phyloP scores from a whole-genome alignment of 2,888 invertebrate genomes.

The Malacosoma neustria region DNA sequence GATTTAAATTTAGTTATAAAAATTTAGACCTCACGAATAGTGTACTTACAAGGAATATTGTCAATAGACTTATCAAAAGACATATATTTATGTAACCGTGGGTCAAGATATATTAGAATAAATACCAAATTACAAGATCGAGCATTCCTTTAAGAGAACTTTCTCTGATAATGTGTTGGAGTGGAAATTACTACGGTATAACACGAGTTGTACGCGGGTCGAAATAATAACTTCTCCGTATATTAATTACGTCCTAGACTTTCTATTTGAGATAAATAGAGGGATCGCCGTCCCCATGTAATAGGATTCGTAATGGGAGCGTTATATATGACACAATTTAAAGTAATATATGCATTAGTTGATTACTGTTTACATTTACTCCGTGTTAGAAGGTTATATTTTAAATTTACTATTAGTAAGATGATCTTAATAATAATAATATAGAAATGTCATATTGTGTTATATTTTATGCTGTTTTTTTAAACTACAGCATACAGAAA shows the following conservation, averaged over 20 bases:
- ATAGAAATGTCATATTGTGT: too few species aligned
- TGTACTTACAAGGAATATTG: background rate
- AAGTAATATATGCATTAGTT: background rate
- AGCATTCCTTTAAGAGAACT: conserved; percentile 44
- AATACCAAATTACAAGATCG: conserved; percentile 24
- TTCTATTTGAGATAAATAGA: conserved; percentile 54
- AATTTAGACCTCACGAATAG: background rate
- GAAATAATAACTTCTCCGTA: conserved; percentile 62
- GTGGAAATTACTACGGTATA: conserved; percentile 41
- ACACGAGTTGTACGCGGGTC: conserved; percentile 35
- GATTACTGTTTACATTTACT: too few species aligned
- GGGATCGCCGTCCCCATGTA: conserved; percentile 24
- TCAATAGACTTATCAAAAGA: background rate
- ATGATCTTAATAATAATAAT: too few species aligned
- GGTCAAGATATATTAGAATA: conserved; percentile 17
- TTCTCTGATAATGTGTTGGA: conserved; percentile 55
- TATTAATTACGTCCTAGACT: conserved; percentile 66
- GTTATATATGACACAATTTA: background rate
- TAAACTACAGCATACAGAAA: too few species aligned
- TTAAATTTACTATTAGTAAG: too few species aligned
- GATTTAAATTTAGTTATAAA: background rate
- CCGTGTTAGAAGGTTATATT: too few species aligned
- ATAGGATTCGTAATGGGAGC: conserved; percentile 45
- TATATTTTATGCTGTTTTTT: too few species aligned
- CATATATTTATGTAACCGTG: conserved; percentile 6